phyloP scores from a whole-genome alignment of 2,888 invertebrate species.

The Trissolcus japonicus region DNA sequence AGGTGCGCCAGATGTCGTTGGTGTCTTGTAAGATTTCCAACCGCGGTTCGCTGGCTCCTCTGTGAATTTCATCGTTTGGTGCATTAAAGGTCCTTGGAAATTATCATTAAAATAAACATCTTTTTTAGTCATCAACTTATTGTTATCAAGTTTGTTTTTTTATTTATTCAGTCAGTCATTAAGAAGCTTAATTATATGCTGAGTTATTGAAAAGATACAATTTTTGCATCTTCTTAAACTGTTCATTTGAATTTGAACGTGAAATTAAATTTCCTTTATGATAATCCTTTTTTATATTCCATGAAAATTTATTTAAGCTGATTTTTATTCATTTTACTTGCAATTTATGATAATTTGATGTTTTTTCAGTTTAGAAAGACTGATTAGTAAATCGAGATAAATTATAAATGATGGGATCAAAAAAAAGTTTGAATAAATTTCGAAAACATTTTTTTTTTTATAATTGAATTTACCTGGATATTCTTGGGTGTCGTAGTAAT shows the following conservation, averaged over 20 bases:
- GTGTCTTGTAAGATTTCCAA: constrained; percentile 80
- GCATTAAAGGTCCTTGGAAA: constrained; percentile 61
- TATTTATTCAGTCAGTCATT: constrained; percentile 39
- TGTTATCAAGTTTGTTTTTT: not conserved
- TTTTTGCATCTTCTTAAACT: constrained; percentile 9
- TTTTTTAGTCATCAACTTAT: not conserved
- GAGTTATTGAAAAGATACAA: constrained; percentile 32
- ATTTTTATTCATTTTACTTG: no score
- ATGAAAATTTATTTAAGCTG: no score
- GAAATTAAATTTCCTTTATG: no score
- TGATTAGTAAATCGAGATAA: not conserved
- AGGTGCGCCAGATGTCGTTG: constrained; percentile 77
- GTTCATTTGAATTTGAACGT: no score
- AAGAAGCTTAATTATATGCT: constrained; percentile 49
- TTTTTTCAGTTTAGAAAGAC: no score
- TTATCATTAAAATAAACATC: constrained; percentile 41
- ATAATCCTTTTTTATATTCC: no score
- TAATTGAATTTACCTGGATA: constrained; percentile 72
- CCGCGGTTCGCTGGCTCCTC: constrained; percentile 78
- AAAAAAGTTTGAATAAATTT: no score
- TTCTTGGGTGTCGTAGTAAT: constrained; percentile 77
- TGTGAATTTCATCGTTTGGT: constrained; percentile 76
- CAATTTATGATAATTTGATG: no score
- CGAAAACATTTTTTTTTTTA: no score
- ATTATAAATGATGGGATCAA: not conserved